Evolutionary conservation across 2,888 invertebrate species (phyloP), one percentile per base, ranked within the genome.

Genomic region (Deilephila elpenor): DNA sequence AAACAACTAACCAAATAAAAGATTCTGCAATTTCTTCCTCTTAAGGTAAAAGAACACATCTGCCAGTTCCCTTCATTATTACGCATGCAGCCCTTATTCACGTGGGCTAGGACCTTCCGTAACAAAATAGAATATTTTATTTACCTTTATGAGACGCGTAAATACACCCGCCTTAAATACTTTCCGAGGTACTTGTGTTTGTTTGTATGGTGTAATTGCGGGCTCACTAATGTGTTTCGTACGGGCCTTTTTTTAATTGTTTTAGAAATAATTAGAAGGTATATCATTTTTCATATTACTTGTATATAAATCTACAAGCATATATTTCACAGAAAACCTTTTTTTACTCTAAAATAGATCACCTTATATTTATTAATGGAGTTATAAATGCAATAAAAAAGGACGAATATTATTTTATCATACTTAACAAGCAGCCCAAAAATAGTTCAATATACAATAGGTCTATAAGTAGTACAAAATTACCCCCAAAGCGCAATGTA

Each of bases 41-140:
- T 78, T 75, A 76, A 77, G 75, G 71, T 67, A 82, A 78, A 75
- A 78, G 14, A 77, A 79, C 77, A 76, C 71, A 20, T 72, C 29
- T 17, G 37, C 20, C 72, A 37, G 56, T 75, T 74, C 71, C 64
- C 70, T 59, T 75, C 20, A 71, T 74, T 73, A 75, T 79, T 81
- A 77, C 77, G 74, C 77, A 78, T 77, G 73, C 74, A 71, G 73
- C 75, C 71, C 76, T 74, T 71, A 70, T 76, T 77, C 71, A 75
- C 75, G 75, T 70, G 75, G 75, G 61, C 62, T 74, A 76, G 74
- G 76, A 56, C 64, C 72, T 77, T 75, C 62, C 70, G 51, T 71
- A 75, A 72, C 59, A 72, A 74, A 76, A 76, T 76, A 71, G 53
- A 73, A 71, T 73, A 72, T 76, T 71, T 73, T 74, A 76, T 73